phyloP scores from a whole-genome alignment of 2,888 invertebrate species.

The Tenthredo scrophulariae region DNA sequence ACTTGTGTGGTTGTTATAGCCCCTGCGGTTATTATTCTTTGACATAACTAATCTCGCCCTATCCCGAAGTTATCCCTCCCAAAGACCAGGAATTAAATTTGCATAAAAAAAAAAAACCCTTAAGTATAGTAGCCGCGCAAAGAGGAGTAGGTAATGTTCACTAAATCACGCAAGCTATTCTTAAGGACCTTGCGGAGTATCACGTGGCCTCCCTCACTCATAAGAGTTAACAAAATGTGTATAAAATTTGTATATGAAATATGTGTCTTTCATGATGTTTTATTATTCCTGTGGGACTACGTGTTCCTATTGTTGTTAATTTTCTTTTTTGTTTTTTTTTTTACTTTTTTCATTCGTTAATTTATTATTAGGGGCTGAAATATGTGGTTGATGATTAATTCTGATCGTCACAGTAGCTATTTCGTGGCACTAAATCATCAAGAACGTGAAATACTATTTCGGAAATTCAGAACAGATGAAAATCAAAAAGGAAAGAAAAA shows the following conservation, averaged over 20 bases:
- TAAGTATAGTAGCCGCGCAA: not conserved
- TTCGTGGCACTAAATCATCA: not conserved
- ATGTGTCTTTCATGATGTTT: not conserved
- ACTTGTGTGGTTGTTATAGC: not conserved
- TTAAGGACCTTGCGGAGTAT: not conserved
- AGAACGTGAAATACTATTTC: not conserved
- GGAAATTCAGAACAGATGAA: no score
- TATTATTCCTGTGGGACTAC: not conserved
- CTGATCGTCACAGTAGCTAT: not conserved
- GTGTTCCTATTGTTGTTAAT: no score
- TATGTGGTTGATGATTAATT: not conserved
- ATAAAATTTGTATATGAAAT: not conserved
- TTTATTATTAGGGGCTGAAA: not conserved
- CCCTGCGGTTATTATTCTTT: not conserved
- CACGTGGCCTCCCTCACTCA: not conserved
- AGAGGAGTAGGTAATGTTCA: constrained; percentile 12
- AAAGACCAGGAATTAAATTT: not conserved
- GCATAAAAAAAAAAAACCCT: not conserved
- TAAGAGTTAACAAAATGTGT: not conserved
- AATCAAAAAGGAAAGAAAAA: no score
- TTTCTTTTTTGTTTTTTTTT: not conserved
- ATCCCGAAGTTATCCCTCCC: not conserved
- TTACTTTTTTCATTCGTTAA: not conserved
- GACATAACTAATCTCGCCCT: not conserved
- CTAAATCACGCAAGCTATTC: constrained; percentile 7